Evolutionary conservation across 2,888 invertebrate genomes (phyloP).

Genomic region (Argyresthia goedartella): DNA sequence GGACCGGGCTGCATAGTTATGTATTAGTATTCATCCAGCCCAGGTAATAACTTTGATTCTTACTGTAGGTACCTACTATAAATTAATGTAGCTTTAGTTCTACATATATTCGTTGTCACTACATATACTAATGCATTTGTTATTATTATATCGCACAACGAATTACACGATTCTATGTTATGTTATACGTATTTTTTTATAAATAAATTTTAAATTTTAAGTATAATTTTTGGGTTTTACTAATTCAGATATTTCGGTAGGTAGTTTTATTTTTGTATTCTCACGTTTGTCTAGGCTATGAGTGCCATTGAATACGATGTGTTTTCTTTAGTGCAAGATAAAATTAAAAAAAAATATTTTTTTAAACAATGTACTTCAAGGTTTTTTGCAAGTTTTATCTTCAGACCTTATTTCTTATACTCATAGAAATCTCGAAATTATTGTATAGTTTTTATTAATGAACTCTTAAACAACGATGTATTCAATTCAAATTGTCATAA

Average conservation of each 20-base stretch:
- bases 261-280: neutral
- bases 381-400: neutral
- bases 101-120: slow-evolving; percentile 13
- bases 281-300: slow-evolving; percentile 55
- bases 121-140: slow-evolving; percentile 25
- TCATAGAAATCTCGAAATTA: no score
- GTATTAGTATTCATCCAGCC: no score
- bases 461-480: slow-evolving; percentile 31
- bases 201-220: slow-evolving; percentile 14
- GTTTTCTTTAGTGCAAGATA: neutral
- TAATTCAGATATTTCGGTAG: neutral
- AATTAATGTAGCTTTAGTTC: slow-evolving; percentile 2
- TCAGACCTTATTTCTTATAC: neutral
- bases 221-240: slow-evolving; percentile 18
- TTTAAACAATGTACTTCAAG: neutral
- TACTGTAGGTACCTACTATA: no score
- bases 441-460: neutral
- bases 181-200: neutral
- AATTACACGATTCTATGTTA: slow-evolving; percentile 4
- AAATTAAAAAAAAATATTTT: neutral
- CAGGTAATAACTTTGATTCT: no score
- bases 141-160: slow-evolving; percentile 20
- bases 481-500: slow-evolving; percentile 22
- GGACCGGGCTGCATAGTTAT: no score
- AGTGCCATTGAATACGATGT: slow-evolving; percentile 48